Evolutionary conservation across 2,797 vertebrate species (phyloP).

Genomic region (Taeniopygia guttata): DNA sequence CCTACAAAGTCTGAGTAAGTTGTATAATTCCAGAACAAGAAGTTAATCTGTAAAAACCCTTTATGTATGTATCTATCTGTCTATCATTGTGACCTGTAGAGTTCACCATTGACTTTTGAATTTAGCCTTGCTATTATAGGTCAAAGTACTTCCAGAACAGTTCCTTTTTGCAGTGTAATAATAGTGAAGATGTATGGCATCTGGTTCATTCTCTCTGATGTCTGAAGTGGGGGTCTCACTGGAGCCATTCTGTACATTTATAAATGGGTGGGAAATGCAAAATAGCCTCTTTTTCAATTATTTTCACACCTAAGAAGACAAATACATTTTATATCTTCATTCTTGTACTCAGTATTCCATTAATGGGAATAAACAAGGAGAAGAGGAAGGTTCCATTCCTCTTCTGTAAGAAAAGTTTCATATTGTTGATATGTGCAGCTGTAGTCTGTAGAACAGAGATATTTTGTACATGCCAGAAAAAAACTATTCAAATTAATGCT

Average conservation of each 20-base stretch:
- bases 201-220: background rate
- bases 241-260: background rate
- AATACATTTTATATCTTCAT: background rate
- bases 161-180: background rate
- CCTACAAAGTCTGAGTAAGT: constrained; percentile 75
- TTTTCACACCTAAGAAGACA: background rate
- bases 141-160: background rate
- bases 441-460: background rate
- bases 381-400: background rate
- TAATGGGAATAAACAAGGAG: background rate
- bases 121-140: background rate
- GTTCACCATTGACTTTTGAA: background rate
- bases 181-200: background rate
- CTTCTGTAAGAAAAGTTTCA: background rate
- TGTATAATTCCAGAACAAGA: background rate
- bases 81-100: background rate
- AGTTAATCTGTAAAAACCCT: background rate
- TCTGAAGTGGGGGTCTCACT: background rate
- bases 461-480: background rate
- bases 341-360: background rate
- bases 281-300: background rate
- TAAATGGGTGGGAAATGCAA: background rate
- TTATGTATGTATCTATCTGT: background rate
- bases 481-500: background rate
- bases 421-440: background rate